These are phyloP conservation scores for Paedocypris micromegethes DNA, from an alignment of 2,797 vertebrate species.

Conservation along the genomic window DNA sequence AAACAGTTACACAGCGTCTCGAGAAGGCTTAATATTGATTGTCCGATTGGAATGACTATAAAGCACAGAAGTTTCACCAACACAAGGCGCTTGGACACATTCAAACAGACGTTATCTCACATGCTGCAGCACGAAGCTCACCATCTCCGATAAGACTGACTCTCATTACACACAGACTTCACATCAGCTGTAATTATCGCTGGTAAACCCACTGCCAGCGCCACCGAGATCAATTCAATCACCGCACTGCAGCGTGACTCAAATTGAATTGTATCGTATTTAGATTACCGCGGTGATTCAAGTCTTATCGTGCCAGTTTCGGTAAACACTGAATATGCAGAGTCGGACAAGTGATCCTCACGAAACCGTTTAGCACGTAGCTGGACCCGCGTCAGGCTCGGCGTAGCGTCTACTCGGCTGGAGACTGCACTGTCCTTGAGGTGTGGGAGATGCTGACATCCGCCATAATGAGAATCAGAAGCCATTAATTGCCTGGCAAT, in stretches of 20 bases:
- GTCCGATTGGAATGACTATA: conserved; percentile 24
- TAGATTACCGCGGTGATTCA: conserved; percentile 19
- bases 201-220: conserved; percentile 20
- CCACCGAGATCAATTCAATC: conserved; percentile 35
- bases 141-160: conserved; percentile 19
- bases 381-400: conserved; percentile 4
- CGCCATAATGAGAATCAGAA: conserved; percentile 49
- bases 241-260: conserved; percentile 20
- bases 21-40: conserved; percentile 5
- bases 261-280: conserved; percentile 30
- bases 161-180: conserved; percentile 27
- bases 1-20: conserved; percentile 6
- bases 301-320: conserved; percentile 7
- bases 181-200: conserved; percentile 37
- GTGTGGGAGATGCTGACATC: conserved; percentile 45
- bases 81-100: conserved; percentile 2
- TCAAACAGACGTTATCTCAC: conserved; percentile 13
- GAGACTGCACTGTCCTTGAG: conserved; percentile 39
- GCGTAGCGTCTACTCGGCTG: conserved; percentile 32
- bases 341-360: conserved; percentile 14
- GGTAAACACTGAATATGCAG: conserved; percentile 14
- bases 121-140: conserved; percentile 14
- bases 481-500: conserved; percentile 39
- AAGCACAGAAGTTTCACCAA: conserved; percentile 6
- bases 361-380: conserved; percentile 18